A percentile compares a stretch with the other conserved stretches of the same genome.
phyloP scores from a whole-genome alignment of 2,797 vertebrate species.

The Cyprinodon diabolis region DNA sequence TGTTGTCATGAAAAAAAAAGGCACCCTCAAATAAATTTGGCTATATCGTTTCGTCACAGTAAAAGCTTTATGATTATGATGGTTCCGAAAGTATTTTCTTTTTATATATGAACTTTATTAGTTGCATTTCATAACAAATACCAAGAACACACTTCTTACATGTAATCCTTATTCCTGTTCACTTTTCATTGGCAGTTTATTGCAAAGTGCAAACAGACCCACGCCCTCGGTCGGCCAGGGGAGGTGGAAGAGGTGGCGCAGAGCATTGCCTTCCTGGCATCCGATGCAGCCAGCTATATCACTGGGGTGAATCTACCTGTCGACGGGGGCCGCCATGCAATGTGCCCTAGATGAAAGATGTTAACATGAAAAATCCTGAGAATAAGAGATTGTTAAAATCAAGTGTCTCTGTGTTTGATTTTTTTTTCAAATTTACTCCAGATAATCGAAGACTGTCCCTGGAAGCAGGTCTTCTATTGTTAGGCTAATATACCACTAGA shows the following conservation, averaged over 20 bases:
- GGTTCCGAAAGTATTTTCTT: neutral
- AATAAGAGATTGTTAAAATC: conserved; percentile 22
- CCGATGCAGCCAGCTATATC: conserved; percentile 85
- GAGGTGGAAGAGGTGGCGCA: conserved; percentile 85
- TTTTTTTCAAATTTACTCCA: neutral
- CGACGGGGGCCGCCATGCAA: conserved; percentile 86
- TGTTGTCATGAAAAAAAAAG: too few relatives aligned
- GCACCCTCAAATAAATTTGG: neutral
- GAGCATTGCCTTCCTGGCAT: conserved; percentile 85
- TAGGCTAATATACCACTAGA: neutral
- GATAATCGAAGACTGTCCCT: neutral
- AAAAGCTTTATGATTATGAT: neutral
- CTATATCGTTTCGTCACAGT: neutral
- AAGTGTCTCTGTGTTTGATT: neutral
- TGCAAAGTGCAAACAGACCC: conserved; percentile 79
- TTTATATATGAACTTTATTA: too few relatives aligned
- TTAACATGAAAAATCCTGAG: conserved; percentile 13
- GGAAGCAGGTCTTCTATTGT: too few relatives aligned
- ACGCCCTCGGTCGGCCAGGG: conserved; percentile 84
- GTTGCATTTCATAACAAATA: neutral
- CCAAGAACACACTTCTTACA: neutral
- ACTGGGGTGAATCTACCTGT: conserved; percentile 84
- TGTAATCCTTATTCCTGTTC: neutral
- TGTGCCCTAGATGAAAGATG: conserved; percentile 80
- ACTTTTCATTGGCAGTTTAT: conserved; percentile 74